phyloP scores from a whole-genome alignment of 2,113 vertebrate genomes.

The Ranitomeya imitator region DNA sequence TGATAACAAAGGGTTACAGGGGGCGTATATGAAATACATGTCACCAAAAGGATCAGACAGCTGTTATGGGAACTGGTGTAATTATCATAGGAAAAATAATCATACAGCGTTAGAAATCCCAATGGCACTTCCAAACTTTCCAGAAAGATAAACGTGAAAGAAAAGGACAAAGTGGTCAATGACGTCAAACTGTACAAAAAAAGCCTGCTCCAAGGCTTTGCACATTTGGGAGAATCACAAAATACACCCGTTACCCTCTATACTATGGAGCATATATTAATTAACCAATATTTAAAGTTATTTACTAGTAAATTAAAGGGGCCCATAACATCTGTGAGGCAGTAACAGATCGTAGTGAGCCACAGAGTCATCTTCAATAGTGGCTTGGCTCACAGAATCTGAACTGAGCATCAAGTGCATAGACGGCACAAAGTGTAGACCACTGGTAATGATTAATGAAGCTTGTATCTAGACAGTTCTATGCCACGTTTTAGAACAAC shows the following conservation, averaged over 20 bases:
- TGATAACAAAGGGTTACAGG: conserved; percentile 60
- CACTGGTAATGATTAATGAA: too few relatives aligned
- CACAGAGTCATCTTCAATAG: not conserved
- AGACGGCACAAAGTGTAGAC: not conserved
- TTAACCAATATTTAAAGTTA: not conserved
- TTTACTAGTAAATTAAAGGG: not conserved
- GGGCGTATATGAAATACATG: conserved; percentile 61
- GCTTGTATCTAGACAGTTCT: not conserved
- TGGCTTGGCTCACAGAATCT: not conserved
- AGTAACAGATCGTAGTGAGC: not conserved
- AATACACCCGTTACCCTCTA: not conserved
- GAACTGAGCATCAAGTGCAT: not conserved
- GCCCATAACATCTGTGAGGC: not conserved
- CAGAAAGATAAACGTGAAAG: conserved; percentile 64
- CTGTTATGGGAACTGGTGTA: conserved; percentile 61
- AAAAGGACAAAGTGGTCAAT: conserved; percentile 52
- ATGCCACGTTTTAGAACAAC: not conserved
- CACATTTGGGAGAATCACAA: not conserved
- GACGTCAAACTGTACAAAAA: conserved; percentile 33
- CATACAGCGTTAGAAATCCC: conserved; percentile 59
- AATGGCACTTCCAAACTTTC: conserved; percentile 72
- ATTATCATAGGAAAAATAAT: conserved; percentile 37
- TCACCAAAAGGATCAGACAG: conserved; percentile 62
- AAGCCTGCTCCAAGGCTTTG: conserved; percentile 52
- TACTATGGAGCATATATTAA: not conserved